Base-by-base conservation (phyloP, 2,888 invertebrate species). In the Oscheius onirici region DNA sequence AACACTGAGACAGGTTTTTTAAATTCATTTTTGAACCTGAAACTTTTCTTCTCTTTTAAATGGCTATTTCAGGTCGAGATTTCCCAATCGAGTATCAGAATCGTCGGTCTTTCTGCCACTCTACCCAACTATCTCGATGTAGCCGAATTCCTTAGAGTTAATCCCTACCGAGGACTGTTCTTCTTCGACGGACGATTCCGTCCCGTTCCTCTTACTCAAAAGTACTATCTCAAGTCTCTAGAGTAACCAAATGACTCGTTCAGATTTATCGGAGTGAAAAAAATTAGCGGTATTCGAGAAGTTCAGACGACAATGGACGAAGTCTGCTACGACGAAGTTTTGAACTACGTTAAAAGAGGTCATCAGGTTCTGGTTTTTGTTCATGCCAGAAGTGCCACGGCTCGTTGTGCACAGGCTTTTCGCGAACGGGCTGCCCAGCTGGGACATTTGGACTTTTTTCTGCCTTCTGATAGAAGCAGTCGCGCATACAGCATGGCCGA, bases 81-180 rank as follows among this genome's bases (percentile, higher is more conserved):
- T 92, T 87, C 88, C 41, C 90, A 90, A 84, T 88, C 88, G 51
- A 95, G 96, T 94, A 97, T 99, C 71, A 91, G 99, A 60, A 97
- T 99, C 75, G 93, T 99, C 57, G 86, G 86, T 43, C 75, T 86
- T 28, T 86, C 97, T 0, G 99, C 99, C 11, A 99, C 99, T 0
- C 89, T 99, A 75, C 99, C 99, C 0, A 99, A 99, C 89, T 99
- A 99, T 88, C 89, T 94, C 3, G 97, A 99, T 89, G 97, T 99
- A 28, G 95, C 97, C 1, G 90, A 91, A 79, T 99, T 99, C 88
- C 90, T 99, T 13, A 91, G 94, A 17, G 99, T 99, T 0, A 97
- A 97, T 89, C 94, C 94, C 0, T 91, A 93, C 88, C 86, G 85
- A n/a, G 90, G 90, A 2, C 85, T 90, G 11, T 90, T 90, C 87